These are phyloP conservation scores for Epinephelus cyanopodus DNA, from an alignment of 2,113 vertebrate species.

Conservation along the genomic window DNA sequence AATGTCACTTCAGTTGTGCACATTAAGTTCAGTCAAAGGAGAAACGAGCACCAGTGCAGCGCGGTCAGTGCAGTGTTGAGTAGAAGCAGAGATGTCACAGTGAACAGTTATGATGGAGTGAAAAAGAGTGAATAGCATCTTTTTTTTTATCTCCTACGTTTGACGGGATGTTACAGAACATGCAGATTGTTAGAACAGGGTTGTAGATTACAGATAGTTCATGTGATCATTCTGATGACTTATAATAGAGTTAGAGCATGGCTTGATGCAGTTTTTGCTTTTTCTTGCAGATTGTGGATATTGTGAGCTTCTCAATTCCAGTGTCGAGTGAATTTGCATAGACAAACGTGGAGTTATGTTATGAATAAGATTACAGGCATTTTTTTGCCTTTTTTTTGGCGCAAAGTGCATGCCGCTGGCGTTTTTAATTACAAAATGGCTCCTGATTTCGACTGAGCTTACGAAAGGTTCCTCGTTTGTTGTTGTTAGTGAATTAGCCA, in stretches of 20 bases:
- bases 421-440: constrained; percentile 45
- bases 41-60: constrained; percentile 25
- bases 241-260: constrained; percentile 64
- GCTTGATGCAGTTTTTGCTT: constrained; percentile 67
- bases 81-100: constrained; percentile 6
- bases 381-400: constrained; percentile 32
- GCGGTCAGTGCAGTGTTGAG: constrained; percentile 29
- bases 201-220: constrained; percentile 62
- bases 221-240: constrained; percentile 56
- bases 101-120: neutral
- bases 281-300: constrained; percentile 76
- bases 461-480: constrained; percentile 60
- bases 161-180: constrained; percentile 14
- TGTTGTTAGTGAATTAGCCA: constrained; percentile 76
- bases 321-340: constrained; percentile 83
- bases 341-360: constrained; percentile 86
- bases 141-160: constrained; percentile 8
- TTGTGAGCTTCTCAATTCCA: constrained; percentile 79
- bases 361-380: constrained; percentile 77
- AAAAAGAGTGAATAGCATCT: constrained; percentile 14
- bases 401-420: constrained; percentile 75
- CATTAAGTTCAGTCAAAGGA: constrained; percentile 17
- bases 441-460: constrained; percentile 56
- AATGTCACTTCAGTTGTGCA: constrained; percentile 38
- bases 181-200: constrained; percentile 34